These are phyloP conservation scores for Mallateleia sp. DNA, from an alignment of 2,888 invertebrate genomes.

Conservation along the genomic window DNA sequence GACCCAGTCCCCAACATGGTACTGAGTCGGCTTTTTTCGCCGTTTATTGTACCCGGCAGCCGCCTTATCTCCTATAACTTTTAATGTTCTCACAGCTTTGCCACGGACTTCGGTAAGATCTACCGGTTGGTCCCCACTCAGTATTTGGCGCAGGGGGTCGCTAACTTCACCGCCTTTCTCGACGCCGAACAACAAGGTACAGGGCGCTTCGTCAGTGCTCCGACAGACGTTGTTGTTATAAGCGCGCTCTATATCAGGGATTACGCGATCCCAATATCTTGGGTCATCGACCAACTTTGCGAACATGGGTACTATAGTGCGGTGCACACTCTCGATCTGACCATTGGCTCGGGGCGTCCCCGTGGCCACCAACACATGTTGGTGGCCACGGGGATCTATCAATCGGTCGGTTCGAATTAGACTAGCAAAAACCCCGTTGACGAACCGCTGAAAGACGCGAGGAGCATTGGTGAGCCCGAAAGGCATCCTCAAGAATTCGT, in stretches of 20 bases:
- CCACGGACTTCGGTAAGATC: background rate
- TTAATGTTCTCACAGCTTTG: background rate
- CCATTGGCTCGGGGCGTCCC: too few species aligned
- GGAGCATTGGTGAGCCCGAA: too few species aligned
- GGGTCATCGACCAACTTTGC: too few species aligned
- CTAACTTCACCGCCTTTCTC: background rate
- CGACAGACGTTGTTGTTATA: background rate
- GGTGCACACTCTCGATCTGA: too few species aligned
- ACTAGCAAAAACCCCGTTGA: conserved; percentile 11
- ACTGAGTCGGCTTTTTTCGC: background rate
- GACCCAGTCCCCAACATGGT: background rate
- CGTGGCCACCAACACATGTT: too few species aligned
- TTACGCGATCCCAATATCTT: too few species aligned
- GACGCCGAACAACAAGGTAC: background rate
- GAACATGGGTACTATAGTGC: too few species aligned
- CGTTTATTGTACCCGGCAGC: background rate
- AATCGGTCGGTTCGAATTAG: conserved; percentile 17
- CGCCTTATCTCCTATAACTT: background rate
- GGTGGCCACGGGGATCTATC: too few species aligned
- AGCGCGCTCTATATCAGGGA: too few species aligned
- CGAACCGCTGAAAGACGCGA: too few species aligned
- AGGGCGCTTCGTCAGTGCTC: background rate
- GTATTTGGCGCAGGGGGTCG: background rate
- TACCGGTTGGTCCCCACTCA: background rate
- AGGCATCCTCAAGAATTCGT: background rate